Percentiles rank a stretch among this genome's conserved stretches.
phyloP scores from a whole-genome alignment of 1,140 invertebrate genomes.

The Pseudomyrmex cubaensis region DNA sequence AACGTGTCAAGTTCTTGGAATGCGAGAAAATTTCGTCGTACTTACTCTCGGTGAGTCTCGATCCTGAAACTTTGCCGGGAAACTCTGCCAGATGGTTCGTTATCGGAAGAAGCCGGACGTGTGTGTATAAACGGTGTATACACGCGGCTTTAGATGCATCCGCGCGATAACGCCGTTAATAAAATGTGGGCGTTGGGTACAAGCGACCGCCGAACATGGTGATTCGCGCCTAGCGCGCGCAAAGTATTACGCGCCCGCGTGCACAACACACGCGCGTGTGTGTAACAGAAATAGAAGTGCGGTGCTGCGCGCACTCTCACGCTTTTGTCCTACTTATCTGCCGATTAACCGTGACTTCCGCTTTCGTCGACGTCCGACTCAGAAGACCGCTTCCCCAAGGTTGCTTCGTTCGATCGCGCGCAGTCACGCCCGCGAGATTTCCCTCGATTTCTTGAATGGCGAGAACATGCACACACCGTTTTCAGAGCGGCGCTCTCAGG shows the following conservation, averaged over 20 bases:
- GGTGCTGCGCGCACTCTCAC: constrained; percentile 45
- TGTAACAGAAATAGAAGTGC: constrained; percentile 38
- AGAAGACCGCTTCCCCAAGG: constrained; percentile 77
- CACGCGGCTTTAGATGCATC: no score
- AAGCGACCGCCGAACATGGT: no score
- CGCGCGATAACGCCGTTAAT: no score
- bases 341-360: constrained; percentile 77
- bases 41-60: no score
- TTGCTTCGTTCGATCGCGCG: constrained; percentile 59
- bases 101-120: no score
- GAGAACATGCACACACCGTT: background rate
- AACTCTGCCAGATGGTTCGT: no score
- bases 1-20: no score
- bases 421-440: constrained; percentile 23
- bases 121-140: no score
- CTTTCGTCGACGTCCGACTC: constrained; percentile 74
- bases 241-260: constrained; percentile 4
- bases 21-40: no score
- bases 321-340: constrained; percentile 77
- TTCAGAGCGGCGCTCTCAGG: background rate
- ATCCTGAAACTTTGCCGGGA: no score
- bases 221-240: no score
- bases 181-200: no score
- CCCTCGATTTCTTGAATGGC: background rate
- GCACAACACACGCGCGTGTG: background rate